phyloP scores from a whole-genome alignment of 2,797 vertebrate species.

The Mareca strepera region DNA sequence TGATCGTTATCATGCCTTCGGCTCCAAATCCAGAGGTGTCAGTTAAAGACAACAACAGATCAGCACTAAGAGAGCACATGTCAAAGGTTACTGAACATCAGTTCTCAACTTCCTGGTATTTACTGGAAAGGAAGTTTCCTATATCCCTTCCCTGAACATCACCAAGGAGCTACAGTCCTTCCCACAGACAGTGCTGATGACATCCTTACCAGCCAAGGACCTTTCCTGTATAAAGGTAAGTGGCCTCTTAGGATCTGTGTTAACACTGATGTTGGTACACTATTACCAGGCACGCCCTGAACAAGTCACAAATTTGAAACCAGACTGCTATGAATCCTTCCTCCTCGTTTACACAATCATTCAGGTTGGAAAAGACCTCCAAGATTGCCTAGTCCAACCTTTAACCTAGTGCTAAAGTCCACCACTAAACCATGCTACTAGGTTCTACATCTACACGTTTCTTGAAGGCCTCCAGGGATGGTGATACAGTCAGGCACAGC shows the following conservation, averaged over 20 bases:
- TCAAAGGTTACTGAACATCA: neutral
- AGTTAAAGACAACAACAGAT: neutral
- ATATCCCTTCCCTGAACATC: neutral
- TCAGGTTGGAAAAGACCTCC: too few relatives aligned
- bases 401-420: too few relatives aligned
- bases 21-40: neutral
- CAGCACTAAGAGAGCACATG: neutral
- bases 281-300: neutral
- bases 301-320: neutral
- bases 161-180: neutral
- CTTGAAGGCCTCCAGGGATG: too few relatives aligned
- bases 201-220: neutral
- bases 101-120: neutral
- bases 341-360: neutral
- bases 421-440: too few relatives aligned
- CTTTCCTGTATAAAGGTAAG: neutral
- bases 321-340: neutral
- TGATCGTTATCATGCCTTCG: neutral
- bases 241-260: neutral
- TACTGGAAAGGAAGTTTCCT: neutral
- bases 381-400: too few relatives aligned
- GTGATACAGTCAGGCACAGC: neutral
- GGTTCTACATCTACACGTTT: too few relatives aligned
- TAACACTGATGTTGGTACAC: neutral
- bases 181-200: rapidly evolving